These are phyloP conservation scores for Caenorhabditis zanzibari DNA, from an alignment of 2,888 invertebrate species.

Conservation along the genomic window DNA sequence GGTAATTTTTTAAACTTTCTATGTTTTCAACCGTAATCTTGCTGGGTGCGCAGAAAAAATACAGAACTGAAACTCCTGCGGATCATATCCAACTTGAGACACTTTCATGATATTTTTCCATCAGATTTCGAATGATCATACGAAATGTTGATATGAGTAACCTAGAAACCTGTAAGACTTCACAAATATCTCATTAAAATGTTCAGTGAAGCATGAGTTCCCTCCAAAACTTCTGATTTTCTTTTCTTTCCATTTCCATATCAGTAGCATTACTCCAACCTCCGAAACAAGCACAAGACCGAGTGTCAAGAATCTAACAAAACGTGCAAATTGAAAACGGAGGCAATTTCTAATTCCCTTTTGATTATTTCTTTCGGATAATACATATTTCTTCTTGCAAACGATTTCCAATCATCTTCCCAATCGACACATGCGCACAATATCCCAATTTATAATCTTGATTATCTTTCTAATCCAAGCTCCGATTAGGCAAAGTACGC, in stretches of 20 bases:
- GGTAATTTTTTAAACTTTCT: no score
- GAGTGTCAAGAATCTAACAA: conserved; percentile 19
- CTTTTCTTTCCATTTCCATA: neutral
- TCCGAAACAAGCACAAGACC: neutral
- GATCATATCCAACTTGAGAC: no score
- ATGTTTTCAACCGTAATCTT: no score
- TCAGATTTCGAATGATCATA: no score
- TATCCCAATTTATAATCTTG: conserved; percentile 32
- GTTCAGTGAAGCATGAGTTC: neutral
- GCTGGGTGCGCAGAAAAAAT: no score
- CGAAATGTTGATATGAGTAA: conserved; percentile 1
- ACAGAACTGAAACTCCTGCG: no score
- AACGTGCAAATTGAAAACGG: conserved; percentile 32
- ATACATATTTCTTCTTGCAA: conserved; percentile 3
- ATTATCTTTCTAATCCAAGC: conserved; percentile 33
- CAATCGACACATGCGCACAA: conserved; percentile 3
- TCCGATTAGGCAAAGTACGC: neutral
- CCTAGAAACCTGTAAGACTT: neutral
- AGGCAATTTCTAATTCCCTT: neutral
- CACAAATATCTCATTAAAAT: neutral
- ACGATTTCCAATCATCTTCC: neutral
- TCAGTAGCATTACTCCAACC: neutral
- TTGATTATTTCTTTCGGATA: conserved; percentile 14
- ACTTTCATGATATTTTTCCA: no score
- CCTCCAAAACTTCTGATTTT: neutral